Base-by-base conservation (phyloP, 2,797 vertebrate genomes). In the Danio choprae region DNA sequence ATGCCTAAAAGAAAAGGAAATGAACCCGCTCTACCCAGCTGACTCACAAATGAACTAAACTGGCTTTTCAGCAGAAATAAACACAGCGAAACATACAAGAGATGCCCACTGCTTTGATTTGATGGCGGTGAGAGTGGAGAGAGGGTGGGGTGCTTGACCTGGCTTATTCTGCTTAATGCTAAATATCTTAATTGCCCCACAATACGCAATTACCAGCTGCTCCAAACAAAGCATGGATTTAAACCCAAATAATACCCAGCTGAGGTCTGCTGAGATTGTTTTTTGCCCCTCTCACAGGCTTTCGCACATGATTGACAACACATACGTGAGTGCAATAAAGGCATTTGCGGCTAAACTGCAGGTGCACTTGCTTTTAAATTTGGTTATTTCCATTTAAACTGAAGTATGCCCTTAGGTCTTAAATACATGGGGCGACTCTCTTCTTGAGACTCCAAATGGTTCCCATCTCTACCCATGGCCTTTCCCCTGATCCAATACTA, bases 21-120 rank as follows among this genome's bases (percentile, higher is more conserved):
- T 92, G 91, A 89, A 90, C 86, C 80, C 90, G 91, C 91, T 90
- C 89, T 90, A 90, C 92, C 91, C 89, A 90, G 89, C 89, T 86
- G 91, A 91, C 91, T 92, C 91, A 91, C 90, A 94, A 93, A 95
- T 94, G 92, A 91, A 91, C 93, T 92, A 92, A 93, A 92, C 89
- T 90, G 88, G 90, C 89, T 91, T 84, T 93, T 93, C 92, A 91
- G 92, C 92, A 92, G 89, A 93, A 93, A 93, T 93, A 92, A 92
- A 93, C 90, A 93, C 88, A 84, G 88, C 87, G 90, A 92, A 90
- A 93, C 90, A 90, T 91, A 92, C 89, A 91, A 46, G 36, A 84
- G 82, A 89, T 55, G 43, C 64, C 76, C 78, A 59, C 65, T 10
- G 51, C 56, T 81, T 69, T 83, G 79, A 81, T 85, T 85, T 87